Evolutionary conservation across 2,888 invertebrate species (phyloP), one percentile per base, ranked within the genome.

Genomic region (Zaprionus bogoriensis): DNA sequence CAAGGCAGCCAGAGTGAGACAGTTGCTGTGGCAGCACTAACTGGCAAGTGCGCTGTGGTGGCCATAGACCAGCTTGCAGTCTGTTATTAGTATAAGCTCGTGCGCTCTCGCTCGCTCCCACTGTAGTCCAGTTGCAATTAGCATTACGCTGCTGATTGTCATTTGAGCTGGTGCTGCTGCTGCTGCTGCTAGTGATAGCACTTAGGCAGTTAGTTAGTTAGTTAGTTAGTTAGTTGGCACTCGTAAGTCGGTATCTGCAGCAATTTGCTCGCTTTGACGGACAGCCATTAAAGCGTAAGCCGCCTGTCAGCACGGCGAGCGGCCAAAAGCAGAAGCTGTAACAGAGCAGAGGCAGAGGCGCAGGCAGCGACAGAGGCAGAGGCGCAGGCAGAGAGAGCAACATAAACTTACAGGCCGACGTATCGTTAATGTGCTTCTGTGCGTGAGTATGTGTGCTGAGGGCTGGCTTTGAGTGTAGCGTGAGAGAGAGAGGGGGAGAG

Each of bases 381-480:
- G 30, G 39, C 25, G 27, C 10, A 20, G 4, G 9, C 46, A 25
- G 25, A 27, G 22, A 32, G 57, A 48, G 62, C 48, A 59, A 63
- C 70, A 74, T 54, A 70, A 74, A 64, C 61, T 75, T 67, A 72
- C 72, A 78, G 85, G 45, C 48, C 65, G 67, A 74, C 77, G 65
- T 66, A 66, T 57, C 69, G 78, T 75, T 87, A 81, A 81, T 86
- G 68, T 71, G 77, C 61, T 64, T 62, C n/a, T n/a, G n/a, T n/a
- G n/a, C n/a, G n/a, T n/a, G n/a, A n/a, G n/a, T n/a, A n/a, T n/a
- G 61, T 28, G 25, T 39, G 48, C 48, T 46, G 48, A 48, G 55
- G 28, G 55, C 39, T 55, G 47, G 10, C 7, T 20, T 20, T 20
- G 23, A 42, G 42, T 42, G 42, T 12, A 23, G 25, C 4, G 27